Base-by-base conservation (phyloP, 2,113 vertebrate species). In the Oenanthe oenanthe region DNA sequence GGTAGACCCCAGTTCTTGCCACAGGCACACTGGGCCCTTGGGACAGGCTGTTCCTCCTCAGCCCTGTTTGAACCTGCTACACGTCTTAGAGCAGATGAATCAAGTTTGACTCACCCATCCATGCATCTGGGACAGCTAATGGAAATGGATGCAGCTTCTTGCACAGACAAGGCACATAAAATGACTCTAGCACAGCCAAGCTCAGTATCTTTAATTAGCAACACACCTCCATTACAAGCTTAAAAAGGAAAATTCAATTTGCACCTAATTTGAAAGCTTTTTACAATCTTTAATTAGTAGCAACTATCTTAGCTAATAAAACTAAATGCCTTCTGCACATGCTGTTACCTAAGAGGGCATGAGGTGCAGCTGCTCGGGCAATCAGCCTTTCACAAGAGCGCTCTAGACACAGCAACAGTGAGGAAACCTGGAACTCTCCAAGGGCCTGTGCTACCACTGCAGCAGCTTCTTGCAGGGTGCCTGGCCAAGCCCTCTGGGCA, bases 221-320 rank as follows among this genome's bases (percentile, higher is more conserved):
- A 75, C 43, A 72, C n/a, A 88, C 48, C 29, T 91, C 80, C 77
- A 42, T 68, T 28, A 83, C 6, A 56, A 22, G 47, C 82, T 92
- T 91, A 31, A 78, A 89, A 94, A 68, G 31, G 48, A 75, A 84
- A 86, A 84, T 57, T 81, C 68, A 92, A 61, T 95, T 87, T 93
- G 26, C 45, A 65, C 36, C 36, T 85, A 65, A 70, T 53, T 53
- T 48, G 57, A 92, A 87, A 68, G 65, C 19, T 95, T 94, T 88
- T 74, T 65, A 85, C 61, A 45, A 51, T 77, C 38, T 26, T 91
- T 95, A 89, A 95, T 92, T 87, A 95, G 87, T 19, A 91, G 36
- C 77, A 87, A 45, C 89, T 81, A 87, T 65, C 43, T 62, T 17
- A 53, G 40, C 57, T 91, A 95, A 82, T 70, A 75, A 89, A 91